These are phyloP conservation scores for Mormyrus lacerda DNA, from an alignment of 2,113 vertebrate genomes.

Conservation along the genomic window DNA sequence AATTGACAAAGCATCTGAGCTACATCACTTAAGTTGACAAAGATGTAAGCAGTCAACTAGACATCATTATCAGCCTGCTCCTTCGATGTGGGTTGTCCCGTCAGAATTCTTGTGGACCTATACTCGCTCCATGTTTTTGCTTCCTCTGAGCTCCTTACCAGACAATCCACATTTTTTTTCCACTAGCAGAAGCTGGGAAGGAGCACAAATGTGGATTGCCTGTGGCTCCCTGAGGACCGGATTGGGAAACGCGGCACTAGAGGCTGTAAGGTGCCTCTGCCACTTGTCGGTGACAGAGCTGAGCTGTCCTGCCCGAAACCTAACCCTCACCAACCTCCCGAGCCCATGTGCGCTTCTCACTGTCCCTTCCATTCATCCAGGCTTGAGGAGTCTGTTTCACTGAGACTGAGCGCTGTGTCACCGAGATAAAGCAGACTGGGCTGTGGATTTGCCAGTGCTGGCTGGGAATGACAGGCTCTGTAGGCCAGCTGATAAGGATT, in stretches of 20 bases:
- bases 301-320: neutral
- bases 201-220: neutral
- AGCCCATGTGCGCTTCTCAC: neutral
- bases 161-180: too few relatives aligned
- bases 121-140: too few relatives aligned
- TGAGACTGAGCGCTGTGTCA: neutral
- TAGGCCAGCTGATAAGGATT: neutral
- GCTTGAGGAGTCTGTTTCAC: neutral
- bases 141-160: too few relatives aligned
- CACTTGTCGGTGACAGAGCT: neutral
- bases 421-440: constrained; percentile 4
- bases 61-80: neutral
- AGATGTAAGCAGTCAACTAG: neutral
- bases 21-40: neutral
- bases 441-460: neutral
- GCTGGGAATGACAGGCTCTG: neutral
- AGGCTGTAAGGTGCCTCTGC: neutral
- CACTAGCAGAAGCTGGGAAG: too few relatives aligned
- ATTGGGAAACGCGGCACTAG: neutral
- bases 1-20: neutral
- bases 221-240: neutral
- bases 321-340: neutral
- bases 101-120: too few relatives aligned
- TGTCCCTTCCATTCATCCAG: neutral
- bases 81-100: neutral